Conservation (phyloP, 2,888 invertebrate genomes). For the Salpingus planirostris region DNA sequence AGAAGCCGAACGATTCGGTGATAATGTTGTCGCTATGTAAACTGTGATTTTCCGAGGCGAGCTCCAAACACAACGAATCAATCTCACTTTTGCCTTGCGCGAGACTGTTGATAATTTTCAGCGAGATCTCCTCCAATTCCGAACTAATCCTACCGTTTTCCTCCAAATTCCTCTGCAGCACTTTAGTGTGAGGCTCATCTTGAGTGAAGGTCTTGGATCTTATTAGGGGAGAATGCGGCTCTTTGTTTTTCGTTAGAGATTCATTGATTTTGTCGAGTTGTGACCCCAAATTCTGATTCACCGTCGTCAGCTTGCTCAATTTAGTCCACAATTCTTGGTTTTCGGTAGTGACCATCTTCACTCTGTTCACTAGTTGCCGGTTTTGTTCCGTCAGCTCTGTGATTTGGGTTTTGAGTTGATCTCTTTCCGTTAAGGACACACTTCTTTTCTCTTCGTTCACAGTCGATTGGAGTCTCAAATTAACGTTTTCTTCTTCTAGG, state of each 20-base stretch:
- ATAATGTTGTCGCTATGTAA: constrained; percentile 45
- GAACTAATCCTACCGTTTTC: constrained; percentile 48
- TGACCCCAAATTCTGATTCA: constrained; percentile 47
- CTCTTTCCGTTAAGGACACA: constrained; percentile 41
- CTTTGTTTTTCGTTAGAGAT: constrained; percentile 37
- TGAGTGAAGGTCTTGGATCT: constrained; percentile 61
- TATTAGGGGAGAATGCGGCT: constrained; percentile 40
- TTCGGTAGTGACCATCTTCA: constrained; percentile 73
- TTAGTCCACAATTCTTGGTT: constrained; percentile 73
- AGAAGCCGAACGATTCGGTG: constrained; percentile 54
- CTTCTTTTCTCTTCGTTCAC: constrained; percentile 18
- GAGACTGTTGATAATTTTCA: constrained; percentile 60
- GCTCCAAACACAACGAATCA: constrained; percentile 60
- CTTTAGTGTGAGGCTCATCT: constrained; percentile 50
- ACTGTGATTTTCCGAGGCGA: constrained; percentile 50
- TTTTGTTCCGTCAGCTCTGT: constrained; percentile 66
- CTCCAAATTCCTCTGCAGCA: constrained; percentile 43
- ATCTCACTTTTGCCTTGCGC: constrained; percentile 60
- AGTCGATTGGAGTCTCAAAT: constrained; percentile 44
- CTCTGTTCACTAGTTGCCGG: constrained; percentile 64
- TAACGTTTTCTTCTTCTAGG: constrained; percentile 69
- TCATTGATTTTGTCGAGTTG: constrained; percentile 47
- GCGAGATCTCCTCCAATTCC: constrained; percentile 69
- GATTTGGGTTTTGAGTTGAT: constrained; percentile 52
- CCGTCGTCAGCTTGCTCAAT: constrained; percentile 54